Base-by-base conservation (phyloP, 2,797 vertebrate genomes). In the Lacerta viridis region DNA sequence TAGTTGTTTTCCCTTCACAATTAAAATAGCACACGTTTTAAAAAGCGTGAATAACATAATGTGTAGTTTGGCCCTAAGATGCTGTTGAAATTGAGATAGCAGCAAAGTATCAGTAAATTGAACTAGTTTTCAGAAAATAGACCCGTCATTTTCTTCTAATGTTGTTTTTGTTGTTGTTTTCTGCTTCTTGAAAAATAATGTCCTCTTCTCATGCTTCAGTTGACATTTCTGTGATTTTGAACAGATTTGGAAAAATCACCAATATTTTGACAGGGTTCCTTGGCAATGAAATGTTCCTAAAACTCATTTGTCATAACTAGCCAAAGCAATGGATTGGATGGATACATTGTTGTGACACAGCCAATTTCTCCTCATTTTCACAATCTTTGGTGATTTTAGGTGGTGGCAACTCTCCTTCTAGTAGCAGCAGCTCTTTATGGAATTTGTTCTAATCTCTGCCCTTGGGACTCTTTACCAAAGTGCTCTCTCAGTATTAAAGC, bases 221-320 rank as follows among this genome's bases (percentile, higher is more conserved):
- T 96, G 95, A 96, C 95, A 95, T 96, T 93, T 95, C 95, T 94
- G 94, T 95, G 95, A 96, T 96, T 95, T 95, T 95, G 95, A 96
- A 96, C 95, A 96, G 95, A 96, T 95, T 96, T 93, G 85, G 89
- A 95, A 94, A 96, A 96, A 95, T 96, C 95, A 96, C 95, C 95
- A 96, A 96, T 96, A 96, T 96, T 96, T 96, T 96, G 95, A 96
- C 95, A 96, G 92, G 93, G 94, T 95, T 96, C 93, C 93, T 96
- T 96, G 95, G 95, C 95, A 96, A 96, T 96, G 95, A 96, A 96
- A 94, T 87, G 93, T 95, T 96, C 95, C 94, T 94, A 94, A 96
- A 96, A 93, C 95, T 96, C 94, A 96, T 96, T 95, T 96, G 95
- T 96, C 95, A 96, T 95, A 94, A 96, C 94, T 95, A 95, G 95